Conservation (phyloP, 2,797 vertebrate genomes). For the Alca torda region DNA sequence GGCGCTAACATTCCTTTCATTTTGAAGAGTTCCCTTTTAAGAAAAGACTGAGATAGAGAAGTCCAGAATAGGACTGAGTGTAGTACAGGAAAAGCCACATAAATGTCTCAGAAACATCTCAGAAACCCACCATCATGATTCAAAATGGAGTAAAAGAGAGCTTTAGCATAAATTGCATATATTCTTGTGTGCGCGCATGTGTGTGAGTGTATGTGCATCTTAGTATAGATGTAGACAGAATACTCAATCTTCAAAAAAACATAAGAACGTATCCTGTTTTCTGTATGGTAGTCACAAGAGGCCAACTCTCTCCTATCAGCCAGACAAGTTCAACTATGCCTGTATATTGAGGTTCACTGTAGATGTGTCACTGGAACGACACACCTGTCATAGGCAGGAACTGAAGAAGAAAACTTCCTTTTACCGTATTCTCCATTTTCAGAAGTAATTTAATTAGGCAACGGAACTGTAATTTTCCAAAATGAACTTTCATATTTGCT, state of each 20-base stretch:
- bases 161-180: neutral
- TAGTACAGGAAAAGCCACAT: neutral
- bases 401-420: neutral
- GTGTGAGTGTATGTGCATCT: neutral
- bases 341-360: neutral
- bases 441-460: neutral
- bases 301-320: neutral
- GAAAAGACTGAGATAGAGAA: neutral
- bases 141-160: neutral
- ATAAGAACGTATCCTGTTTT: neutral
- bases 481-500: neutral
- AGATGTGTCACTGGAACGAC: neutral
- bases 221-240: neutral
- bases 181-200: accelerated
- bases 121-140: neutral
- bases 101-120: neutral
- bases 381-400: neutral
- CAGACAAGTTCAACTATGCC: neutral
- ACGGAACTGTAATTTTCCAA: too few relatives aligned
- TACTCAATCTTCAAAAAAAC: neutral
- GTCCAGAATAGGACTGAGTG: neutral
- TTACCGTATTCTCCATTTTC: neutral
- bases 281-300: neutral
- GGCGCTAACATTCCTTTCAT: neutral
- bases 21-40: neutral